Evolutionary conservation across 2,888 invertebrate species (phyloP).

Genomic region (Listrodromus nycthemerus): DNA sequence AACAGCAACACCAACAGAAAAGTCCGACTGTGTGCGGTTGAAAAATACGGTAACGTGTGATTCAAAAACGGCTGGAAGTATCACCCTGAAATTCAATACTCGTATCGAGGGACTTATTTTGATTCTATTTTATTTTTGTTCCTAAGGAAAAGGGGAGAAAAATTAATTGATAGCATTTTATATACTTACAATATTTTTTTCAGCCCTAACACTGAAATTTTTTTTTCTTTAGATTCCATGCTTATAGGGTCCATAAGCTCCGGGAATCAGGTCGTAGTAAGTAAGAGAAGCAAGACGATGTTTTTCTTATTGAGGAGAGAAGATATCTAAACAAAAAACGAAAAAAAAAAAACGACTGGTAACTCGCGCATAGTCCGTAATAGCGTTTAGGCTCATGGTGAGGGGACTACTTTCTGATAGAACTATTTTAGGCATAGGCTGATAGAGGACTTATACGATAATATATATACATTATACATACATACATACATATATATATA

Average conservation of each 20-base stretch:
- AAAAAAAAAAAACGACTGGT: constrained; percentile 75
- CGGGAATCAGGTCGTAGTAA: constrained; percentile 79
- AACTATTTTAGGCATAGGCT: constrained; percentile 73
- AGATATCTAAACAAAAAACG: constrained; percentile 65
- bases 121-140: no score
- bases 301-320: constrained; percentile 66
- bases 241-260: constrained; percentile 80
- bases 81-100: no score
- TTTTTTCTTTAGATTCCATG: constrained; percentile 78
- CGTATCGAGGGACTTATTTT: no score
- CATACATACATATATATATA: constrained; percentile 72
- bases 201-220: constrained; percentile 17
- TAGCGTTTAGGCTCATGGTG: constrained; percentile 78
- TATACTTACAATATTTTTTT: constrained; percentile 30
- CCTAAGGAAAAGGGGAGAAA: background rate
- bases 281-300: constrained; percentile 67
- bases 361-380: constrained; percentile 77
- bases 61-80: no score
- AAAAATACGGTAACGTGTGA: no score
- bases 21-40: background rate
- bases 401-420: constrained; percentile 81
- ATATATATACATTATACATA: constrained; percentile 66
- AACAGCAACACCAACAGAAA: background rate
- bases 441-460: constrained; percentile 73
- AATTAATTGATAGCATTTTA: background rate